Conservation (phyloP, 2,113 vertebrate genomes). For the Pipra filicauda region DNA sequence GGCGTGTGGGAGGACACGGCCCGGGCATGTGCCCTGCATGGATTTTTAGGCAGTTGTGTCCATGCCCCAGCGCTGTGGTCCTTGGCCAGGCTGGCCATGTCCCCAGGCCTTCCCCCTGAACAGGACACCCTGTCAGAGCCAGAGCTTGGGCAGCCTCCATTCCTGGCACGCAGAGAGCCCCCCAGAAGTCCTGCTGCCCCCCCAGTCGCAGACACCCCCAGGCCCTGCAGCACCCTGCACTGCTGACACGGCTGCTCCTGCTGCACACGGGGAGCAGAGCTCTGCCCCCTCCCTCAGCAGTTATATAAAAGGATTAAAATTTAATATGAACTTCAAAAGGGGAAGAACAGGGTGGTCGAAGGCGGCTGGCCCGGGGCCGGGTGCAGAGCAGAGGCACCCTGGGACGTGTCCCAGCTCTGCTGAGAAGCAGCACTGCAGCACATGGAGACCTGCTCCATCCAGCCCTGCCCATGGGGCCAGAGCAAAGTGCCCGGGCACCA, state of each 20-base stretch:
- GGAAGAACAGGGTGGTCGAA: neutral
- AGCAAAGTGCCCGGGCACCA: neutral
- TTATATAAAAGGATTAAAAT: slow-evolving; percentile 45
- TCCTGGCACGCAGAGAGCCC: neutral
- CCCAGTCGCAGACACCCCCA: neutral
- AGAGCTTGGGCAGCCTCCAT: neutral
- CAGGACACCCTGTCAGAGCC: neutral
- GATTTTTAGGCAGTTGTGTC: fast-evolving
- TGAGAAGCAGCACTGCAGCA: neutral
- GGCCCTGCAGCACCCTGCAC: neutral
- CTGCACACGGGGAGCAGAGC: neutral
- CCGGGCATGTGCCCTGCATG: fast-evolving
- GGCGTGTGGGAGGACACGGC: fast-evolving
- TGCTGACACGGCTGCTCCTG: neutral
- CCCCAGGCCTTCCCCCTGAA: neutral
- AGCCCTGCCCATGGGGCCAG: neutral
- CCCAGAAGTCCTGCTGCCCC: neutral
- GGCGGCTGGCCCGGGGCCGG: neutral
- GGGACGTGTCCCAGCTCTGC: neutral
- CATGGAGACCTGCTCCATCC: neutral
- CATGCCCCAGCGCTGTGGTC: neutral
- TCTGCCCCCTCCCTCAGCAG: slow-evolving; percentile 1
- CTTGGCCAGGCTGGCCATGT: neutral
- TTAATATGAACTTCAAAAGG: slow-evolving; percentile 3
- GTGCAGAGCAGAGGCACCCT: neutral